phyloP scores from a whole-genome alignment of 2,888 invertebrate genomes.

The Calliphora vomitoria region DNA sequence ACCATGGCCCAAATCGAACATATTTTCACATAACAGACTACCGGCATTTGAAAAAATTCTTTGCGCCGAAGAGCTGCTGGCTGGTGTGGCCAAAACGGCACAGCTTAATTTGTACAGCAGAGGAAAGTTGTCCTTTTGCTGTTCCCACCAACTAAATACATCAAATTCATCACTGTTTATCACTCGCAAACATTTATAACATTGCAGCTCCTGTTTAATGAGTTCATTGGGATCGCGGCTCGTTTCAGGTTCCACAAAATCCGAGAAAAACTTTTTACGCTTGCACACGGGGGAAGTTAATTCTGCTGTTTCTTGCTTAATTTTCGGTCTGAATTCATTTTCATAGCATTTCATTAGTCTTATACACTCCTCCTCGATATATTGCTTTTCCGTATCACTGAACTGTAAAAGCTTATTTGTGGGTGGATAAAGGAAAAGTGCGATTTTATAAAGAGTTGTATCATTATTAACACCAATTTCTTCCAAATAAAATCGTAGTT shows the following conservation, averaged over 20 bases:
- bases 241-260: slow-evolving; percentile 17
- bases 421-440: slow-evolving; percentile 49
- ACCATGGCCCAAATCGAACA: not conserved
- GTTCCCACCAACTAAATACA: slow-evolving; percentile 48
- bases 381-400: slow-evolving; percentile 6
- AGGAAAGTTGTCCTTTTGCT: slow-evolving; percentile 42
- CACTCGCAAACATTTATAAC: slow-evolving; percentile 40
- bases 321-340: not conserved
- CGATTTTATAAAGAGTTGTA: slow-evolving; percentile 29
- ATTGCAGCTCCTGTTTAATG: slow-evolving; percentile 18
- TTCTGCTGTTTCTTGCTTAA: not conserved
- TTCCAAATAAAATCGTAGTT: not conserved
- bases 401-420: slow-evolving; percentile 39
- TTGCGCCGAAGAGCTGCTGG: not conserved
- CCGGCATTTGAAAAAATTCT: not conserved
- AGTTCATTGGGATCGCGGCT: slow-evolving; percentile 8
- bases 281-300: not conserved
- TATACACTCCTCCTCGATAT: slow-evolving; percentile 16
- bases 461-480: not conserved
- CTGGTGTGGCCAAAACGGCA: slow-evolving; percentile 32
- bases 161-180: slow-evolving; percentile 37
- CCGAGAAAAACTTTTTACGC: slow-evolving; percentile 26
- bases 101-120: slow-evolving; percentile 29
- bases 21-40: slow-evolving; percentile 12
- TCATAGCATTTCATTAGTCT: slow-evolving; percentile 20